Evolutionary conservation across 2,113 vertebrate genomes (phyloP).

Genomic region (Crotophaga sulcirostris): DNA sequence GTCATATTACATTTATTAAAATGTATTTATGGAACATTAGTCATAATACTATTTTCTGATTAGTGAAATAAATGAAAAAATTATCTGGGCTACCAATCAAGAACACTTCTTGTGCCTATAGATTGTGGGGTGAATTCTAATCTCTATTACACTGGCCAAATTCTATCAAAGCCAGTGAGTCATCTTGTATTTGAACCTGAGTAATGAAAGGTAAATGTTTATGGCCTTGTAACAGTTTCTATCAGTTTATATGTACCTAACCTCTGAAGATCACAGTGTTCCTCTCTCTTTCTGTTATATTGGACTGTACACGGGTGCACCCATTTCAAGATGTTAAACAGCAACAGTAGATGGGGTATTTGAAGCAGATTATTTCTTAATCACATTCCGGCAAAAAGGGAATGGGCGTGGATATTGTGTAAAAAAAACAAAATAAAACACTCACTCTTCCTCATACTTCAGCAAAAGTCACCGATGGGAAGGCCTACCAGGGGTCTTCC

Average conservation of each 20-base stretch:
- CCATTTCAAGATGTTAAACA: background rate
- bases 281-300: background rate
- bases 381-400: background rate
- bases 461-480: background rate
- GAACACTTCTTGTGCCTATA: background rate
- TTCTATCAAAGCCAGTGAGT: background rate
- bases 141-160: background rate
- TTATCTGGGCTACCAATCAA: background rate
- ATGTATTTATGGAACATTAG: constrained; percentile 32
- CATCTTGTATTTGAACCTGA: background rate
- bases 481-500: background rate
- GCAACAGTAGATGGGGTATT: background rate
- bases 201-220: background rate
- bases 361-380: background rate
- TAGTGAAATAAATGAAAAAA: constrained; percentile 21
- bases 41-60: background rate
- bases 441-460: background rate
- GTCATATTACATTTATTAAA: constrained; percentile 12
- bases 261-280: background rate
- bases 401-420: background rate
- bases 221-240: background rate
- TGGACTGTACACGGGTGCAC: background rate
- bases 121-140: background rate
- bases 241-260: background rate
- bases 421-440: background rate